Conservation (phyloP, 2,797 vertebrate species). For the Adelosebastes latens region DNA sequence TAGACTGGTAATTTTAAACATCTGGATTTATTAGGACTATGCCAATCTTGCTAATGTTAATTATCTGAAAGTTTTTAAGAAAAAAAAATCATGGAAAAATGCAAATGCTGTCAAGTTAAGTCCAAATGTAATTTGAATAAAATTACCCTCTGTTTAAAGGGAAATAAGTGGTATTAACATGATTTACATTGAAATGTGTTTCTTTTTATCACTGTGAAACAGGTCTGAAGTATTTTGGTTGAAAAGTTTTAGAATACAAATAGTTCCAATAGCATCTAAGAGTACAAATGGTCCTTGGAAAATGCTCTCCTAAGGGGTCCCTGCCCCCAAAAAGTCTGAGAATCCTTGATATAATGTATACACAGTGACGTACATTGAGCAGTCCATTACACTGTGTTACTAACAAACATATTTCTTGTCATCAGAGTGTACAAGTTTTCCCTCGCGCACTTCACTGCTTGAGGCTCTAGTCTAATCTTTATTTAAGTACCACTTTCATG, state of each 20-base stretch:
- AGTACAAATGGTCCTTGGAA: not conserved
- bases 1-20: not conserved
- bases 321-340: not conserved
- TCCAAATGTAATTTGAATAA: not conserved
- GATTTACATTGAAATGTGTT: not conserved
- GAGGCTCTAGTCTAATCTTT: constrained; percentile 30
- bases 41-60: not conserved
- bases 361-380: not conserved
- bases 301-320: not conserved
- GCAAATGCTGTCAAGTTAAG: not conserved
- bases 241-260: not conserved
- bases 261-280: not conserved
- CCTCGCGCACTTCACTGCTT: not conserved
- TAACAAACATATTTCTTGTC: constrained; percentile 1
- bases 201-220: not conserved
- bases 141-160: not conserved
- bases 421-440: not conserved
- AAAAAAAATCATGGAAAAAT: not conserved
- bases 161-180: not conserved
- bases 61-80: not conserved
- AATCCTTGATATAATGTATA: not conserved
- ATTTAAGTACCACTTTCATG: constrained; percentile 34
- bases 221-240: not conserved
- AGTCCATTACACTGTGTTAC: not conserved
- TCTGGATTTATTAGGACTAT: not conserved